Evolutionary conservation across 2,113 vertebrate species (phyloP).

Genomic region (Vidua chalybeata): DNA sequence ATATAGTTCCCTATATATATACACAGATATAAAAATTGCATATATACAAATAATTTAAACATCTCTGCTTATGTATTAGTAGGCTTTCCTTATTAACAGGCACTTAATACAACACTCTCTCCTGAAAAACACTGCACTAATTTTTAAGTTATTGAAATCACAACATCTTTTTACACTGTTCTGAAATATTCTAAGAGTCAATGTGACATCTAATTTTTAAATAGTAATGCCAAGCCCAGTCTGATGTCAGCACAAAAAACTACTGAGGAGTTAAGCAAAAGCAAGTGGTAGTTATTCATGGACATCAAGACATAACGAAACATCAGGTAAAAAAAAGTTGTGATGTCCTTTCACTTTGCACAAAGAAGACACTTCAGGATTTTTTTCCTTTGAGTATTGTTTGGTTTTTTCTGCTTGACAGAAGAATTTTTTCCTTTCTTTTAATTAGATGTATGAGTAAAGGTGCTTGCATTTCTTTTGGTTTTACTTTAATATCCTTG

Average conservation of each 20-base stretch:
- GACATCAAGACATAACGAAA: background rate
- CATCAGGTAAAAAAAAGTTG: background rate
- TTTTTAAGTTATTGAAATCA: background rate
- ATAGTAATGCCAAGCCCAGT: background rate
- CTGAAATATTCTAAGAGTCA: background rate
- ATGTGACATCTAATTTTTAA: background rate
- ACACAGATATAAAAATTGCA: background rate
- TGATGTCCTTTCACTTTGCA: background rate
- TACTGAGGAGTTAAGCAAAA: background rate
- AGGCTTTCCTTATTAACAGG: background rate
- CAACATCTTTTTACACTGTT: background rate
- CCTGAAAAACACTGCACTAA: accelerated
- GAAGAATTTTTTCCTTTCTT: background rate
- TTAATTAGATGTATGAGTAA: background rate
- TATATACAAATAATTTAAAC: background rate
- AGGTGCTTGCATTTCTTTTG: background rate
- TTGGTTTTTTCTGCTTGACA: background rate
- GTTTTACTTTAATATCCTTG: background rate
- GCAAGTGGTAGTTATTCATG: background rate
- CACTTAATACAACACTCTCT: background rate
- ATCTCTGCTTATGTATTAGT: background rate
- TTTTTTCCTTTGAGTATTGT: background rate
- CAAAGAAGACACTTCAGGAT: background rate
- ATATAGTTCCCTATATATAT: background rate
- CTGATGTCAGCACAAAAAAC: background rate